Percentiles rank a stretch among this genome's conserved stretches.
These are phyloP conservation scores for Neostethus bicornis DNA, from an alignment of 2,797 vertebrate species.

Conservation along the genomic window DNA sequence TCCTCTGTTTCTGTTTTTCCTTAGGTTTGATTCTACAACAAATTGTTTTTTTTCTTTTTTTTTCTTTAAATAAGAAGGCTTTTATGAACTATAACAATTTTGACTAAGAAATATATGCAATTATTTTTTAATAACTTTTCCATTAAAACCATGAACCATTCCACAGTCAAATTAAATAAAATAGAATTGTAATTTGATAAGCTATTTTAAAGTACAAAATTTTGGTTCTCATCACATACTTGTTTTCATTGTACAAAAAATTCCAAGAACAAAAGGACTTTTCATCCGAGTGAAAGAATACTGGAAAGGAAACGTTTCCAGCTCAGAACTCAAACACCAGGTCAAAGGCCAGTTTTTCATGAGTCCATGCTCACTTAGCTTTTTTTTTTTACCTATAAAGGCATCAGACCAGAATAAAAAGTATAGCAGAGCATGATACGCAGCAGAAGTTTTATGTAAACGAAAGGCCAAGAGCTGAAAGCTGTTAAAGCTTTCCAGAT, in stretches of 20 bases:
- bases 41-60: too few relatives aligned
- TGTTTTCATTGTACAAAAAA: constrained; percentile 10
- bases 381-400: constrained; percentile 35
- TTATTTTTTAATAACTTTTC: too few relatives aligned
- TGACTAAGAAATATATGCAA: not conserved
- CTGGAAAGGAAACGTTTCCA: constrained; percentile 47
- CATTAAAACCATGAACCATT: too few relatives aligned
- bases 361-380: constrained; percentile 29
- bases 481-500: not conserved
- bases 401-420: constrained; percentile 21
- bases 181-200: too few relatives aligned
- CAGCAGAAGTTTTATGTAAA: constrained; percentile 53
- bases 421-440: constrained; percentile 14
- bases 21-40: too few relatives aligned
- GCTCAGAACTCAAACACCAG: constrained; percentile 24
- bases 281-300: constrained; percentile 26
- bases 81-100: too few relatives aligned
- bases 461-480: constrained; percentile 14
- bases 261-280: constrained; percentile 41
- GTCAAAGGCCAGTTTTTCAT: constrained; percentile 51
- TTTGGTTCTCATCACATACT: constrained; percentile 24
- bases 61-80: too few relatives aligned
- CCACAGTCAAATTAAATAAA: too few relatives aligned
- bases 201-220: constrained; percentile 27
- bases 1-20: too few relatives aligned